A percentile compares a stretch with the other conserved stretches of the same genome.
phyloP scores from a whole-genome alignment of 2,888 invertebrate genomes.

The Phengaris alcon region DNA sequence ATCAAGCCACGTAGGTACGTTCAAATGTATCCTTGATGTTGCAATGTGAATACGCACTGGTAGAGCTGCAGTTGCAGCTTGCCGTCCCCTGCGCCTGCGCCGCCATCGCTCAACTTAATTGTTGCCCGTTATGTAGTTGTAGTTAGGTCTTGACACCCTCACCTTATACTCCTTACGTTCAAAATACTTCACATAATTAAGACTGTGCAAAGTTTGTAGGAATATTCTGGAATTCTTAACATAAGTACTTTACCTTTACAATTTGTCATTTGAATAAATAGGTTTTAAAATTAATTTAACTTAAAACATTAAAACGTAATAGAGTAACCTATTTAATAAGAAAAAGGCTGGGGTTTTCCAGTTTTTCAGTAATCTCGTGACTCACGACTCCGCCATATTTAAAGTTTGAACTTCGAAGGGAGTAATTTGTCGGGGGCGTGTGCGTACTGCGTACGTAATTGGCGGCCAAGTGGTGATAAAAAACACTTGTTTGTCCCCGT shows the following conservation, averaged over 20 bases:
- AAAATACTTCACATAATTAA: no score
- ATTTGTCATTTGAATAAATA: background rate
- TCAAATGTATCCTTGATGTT: background rate
- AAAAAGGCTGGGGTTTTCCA: background rate
- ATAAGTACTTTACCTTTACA: background rate
- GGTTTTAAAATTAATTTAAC: no score
- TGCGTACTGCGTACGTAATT: constrained; percentile 51
- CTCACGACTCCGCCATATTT: constrained; percentile 45
- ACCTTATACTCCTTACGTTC: background rate
- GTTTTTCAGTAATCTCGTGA: constrained; percentile 1
- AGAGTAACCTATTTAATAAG: no score
- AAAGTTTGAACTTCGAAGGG: constrained; percentile 25
- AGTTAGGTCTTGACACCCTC: constrained; percentile 3
- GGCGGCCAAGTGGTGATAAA: constrained; percentile 61
- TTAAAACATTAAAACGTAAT: no score
- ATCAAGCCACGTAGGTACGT: background rate
- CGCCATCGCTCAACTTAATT: constrained; percentile 53
- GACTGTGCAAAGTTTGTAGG: no score
- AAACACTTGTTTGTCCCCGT: constrained; percentile 47
- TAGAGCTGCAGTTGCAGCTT: constrained; percentile 45
- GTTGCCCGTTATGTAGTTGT: constrained; percentile 42
- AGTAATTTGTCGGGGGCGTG: constrained; percentile 66
- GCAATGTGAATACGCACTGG: background rate
- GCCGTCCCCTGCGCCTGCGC: constrained; percentile 52
- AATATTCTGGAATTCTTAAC: no score